Evolutionary conservation across 2,888 invertebrate genomes (phyloP), one percentile per base, ranked within the genome.

Genomic region (Venusia cambrica): DNA sequence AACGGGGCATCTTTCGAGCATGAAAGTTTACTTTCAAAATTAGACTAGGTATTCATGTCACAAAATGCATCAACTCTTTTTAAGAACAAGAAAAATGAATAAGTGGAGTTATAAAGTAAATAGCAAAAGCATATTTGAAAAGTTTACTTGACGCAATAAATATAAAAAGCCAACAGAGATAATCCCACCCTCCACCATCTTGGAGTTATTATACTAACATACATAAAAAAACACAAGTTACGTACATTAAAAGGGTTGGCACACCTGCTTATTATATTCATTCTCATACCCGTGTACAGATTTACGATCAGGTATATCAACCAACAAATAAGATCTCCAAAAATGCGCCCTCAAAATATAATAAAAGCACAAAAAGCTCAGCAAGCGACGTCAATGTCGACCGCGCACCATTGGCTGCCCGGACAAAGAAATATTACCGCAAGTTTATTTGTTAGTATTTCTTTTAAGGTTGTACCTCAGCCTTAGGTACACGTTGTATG

Each of bases 351-450:
- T 71, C 75, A 80, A 83, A 80, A 79, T 78, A 84, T 83, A 83
- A 83, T 79, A 80, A 83, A 67, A 81, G 66, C 62, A 83, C 77
- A 83, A 83, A 80, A 79, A 79, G 71, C 73, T 70, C 69, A 70
- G 71, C 74, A 76, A 77, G 74, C 71, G 69, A 73, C 73, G 71
- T 77, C 83, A 73, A 76, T 70, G 73, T 73, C 74, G 68, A 51
- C 63, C 65, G 65, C 68, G 71, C 73, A 73, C 79, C 78, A 83
- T 83, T 83, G 83, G 80, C 58, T 69, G 75, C 53, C 52, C 66
- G 73, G 74, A 87, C 85, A 85, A 83, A 79, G 80, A 79, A 83
- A 81, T 80, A 83, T 81, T 69, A 67, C 75, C 74, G 69, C 67
- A 63, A 67, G 62, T 73, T 72, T 73, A 67, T 75, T 72, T 75